Evolutionary conservation across 2,797 vertebrate species (phyloP).

Genomic region (Gobio occitaniae): DNA sequence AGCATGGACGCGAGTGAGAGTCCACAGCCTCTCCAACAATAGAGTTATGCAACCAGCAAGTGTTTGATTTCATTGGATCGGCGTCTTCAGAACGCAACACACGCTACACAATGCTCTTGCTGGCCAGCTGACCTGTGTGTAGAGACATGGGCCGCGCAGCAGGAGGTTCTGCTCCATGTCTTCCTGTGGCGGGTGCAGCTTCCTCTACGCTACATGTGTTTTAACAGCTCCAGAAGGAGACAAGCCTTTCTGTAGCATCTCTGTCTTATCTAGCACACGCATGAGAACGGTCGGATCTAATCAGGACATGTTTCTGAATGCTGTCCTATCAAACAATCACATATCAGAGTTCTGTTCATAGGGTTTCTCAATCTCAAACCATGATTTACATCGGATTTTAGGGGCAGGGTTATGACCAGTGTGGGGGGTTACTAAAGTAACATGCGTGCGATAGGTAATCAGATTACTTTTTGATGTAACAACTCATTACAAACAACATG

Average conservation of each 20-base stretch:
- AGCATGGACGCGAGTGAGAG: neutral
- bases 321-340: neutral
- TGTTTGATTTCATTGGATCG: neutral
- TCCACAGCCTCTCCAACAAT: neutral
- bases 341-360: too few species aligned
- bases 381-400: neutral
- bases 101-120: too few species aligned
- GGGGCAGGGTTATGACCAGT: too few species aligned
- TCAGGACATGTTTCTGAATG: too few species aligned
- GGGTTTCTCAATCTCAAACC: neutral
- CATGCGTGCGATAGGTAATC: too few species aligned
- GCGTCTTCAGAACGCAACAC: neutral
- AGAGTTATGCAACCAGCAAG: neutral
- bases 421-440: too few species aligned
- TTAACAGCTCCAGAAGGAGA: neutral
- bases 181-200: slow-evolving; percentile 53
- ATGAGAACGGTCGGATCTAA: too few species aligned
- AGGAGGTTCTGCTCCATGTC: slow-evolving; percentile 28
- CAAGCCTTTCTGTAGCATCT: neutral
- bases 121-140: neutral
- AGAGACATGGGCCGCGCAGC: neutral
- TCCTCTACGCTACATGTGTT: slow-evolving; percentile 16
- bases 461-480: too few species aligned
- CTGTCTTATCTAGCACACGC: too few species aligned
- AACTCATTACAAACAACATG: too few species aligned